These are phyloP conservation scores for Drosophila mercatorum DNA, from an alignment of 2,888 invertebrate genomes.

Conservation along the genomic window DNA sequence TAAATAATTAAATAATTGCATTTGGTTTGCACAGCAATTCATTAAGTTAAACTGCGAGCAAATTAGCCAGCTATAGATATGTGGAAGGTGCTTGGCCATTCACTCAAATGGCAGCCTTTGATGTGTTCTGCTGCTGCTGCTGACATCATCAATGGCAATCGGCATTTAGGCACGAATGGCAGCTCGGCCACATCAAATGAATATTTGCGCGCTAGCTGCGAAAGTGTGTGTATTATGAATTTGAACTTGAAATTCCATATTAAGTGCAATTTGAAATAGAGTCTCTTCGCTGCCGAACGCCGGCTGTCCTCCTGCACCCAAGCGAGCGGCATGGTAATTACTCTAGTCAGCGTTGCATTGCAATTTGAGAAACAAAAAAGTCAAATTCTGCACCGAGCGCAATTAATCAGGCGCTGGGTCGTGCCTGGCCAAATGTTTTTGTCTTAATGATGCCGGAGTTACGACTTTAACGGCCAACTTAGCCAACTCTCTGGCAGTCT, in stretches of 20 bases:
- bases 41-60: slow-evolving; percentile 51
- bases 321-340: slow-evolving; percentile 74
- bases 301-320: background rate
- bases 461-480: slow-evolving; percentile 46
- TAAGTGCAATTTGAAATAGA: slow-evolving; percentile 76
- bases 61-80: slow-evolving; percentile 52
- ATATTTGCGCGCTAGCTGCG: slow-evolving; percentile 40
- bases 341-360: slow-evolving; percentile 52
- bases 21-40: slow-evolving; percentile 36
- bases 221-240: slow-evolving; percentile 30
- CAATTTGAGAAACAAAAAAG: slow-evolving; percentile 79
- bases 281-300: slow-evolving; percentile 30
- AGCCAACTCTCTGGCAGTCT: slow-evolving; percentile 21
- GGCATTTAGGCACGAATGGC: slow-evolving; percentile 18
- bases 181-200: slow-evolving; percentile 69
- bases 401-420: slow-evolving; percentile 77
- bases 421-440: slow-evolving; percentile 77
- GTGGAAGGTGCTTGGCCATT: slow-evolving; percentile 55
- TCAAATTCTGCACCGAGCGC: slow-evolving; percentile 73
- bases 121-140: slow-evolving; percentile 50
- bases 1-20: slow-evolving; percentile 5
- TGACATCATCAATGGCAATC: slow-evolving; percentile 63
- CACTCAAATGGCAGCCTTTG: slow-evolving; percentile 62
- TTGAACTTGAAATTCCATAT: slow-evolving; percentile 78
- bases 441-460: slow-evolving; percentile 74